phyloP scores from a whole-genome alignment of 1,140 invertebrate species.

The Phymastichus coffea region DNA sequence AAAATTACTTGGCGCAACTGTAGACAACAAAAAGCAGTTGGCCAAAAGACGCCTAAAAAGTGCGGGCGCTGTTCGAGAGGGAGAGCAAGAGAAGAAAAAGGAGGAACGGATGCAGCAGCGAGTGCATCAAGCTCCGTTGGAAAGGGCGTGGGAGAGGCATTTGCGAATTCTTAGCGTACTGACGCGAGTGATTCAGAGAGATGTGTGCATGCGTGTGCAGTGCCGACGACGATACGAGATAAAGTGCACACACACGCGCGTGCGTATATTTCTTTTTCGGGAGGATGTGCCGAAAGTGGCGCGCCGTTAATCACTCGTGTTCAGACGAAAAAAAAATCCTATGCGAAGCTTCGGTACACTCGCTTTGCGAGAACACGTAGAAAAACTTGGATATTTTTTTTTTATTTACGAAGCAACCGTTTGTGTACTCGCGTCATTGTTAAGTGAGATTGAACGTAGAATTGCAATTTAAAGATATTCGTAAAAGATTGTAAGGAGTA shows the following conservation, averaged over 20 bases:
- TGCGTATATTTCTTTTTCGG: constrained; percentile 23
- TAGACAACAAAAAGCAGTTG: too few species aligned
- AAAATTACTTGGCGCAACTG: too few species aligned
- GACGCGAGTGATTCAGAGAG: constrained; percentile 40
- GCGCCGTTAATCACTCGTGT: constrained; percentile 14
- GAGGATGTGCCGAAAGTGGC: constrained; percentile 18
- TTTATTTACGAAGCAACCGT: too few species aligned
- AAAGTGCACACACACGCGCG: constrained; percentile 24
- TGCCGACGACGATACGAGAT: constrained; percentile 32
- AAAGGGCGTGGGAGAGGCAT: constrained; percentile 51
- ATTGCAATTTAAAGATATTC: too few species aligned
- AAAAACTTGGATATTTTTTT: too few species aligned
- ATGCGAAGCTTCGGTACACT: too few species aligned
- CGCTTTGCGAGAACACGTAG: too few species aligned
- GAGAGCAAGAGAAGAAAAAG: constrained; percentile 24
- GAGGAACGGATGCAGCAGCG: constrained; percentile 46
- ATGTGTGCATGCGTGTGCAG: too few species aligned
- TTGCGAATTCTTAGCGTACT: constrained; percentile 45
- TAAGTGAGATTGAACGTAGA: too few species aligned
- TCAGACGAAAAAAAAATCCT: constrained; percentile 9
- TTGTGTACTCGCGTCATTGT: too few species aligned
- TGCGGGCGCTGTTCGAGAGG: neutral
- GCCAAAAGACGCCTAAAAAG: constrained; percentile 1
- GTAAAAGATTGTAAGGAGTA: too few species aligned
- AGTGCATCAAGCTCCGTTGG: too few species aligned